A percentile compares a stretch with the other conserved stretches of the same genome.
phyloP scores from a whole-genome alignment of 1,140 invertebrate genomes.

The Ceratina australensis region DNA sequence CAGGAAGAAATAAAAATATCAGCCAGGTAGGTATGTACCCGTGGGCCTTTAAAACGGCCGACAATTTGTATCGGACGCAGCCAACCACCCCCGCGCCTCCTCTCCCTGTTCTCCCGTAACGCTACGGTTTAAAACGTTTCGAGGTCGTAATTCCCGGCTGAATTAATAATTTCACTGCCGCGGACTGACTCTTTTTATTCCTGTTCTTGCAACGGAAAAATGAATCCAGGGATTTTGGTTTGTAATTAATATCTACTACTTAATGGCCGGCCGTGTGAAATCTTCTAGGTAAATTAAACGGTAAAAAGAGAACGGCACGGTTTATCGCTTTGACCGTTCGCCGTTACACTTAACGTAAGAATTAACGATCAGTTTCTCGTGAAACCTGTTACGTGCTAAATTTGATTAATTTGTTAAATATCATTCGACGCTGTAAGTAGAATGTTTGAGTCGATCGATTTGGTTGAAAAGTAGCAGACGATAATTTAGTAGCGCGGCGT shows the following conservation, averaged over 20 bases:
- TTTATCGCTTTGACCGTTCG: neutral
- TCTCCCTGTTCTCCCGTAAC: too few relatives aligned
- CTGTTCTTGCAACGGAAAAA: slow-evolving; percentile 17
- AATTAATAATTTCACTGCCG: slow-evolving; percentile 38
- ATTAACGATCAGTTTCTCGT: too few relatives aligned
- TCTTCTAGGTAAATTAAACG: slow-evolving; percentile 4
- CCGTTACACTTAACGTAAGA: neutral
- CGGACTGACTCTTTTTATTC: slow-evolving; percentile 2
- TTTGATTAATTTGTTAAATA: too few relatives aligned
- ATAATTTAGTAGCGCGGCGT: neutral
- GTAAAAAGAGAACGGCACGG: neutral
- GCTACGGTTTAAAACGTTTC: slow-evolving; percentile 25
- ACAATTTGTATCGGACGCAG: slow-evolving; percentile 29
- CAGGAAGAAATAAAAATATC: neutral
- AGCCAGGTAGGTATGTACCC: neutral
- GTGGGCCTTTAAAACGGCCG: slow-evolving; percentile 29
- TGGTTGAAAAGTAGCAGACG: neutral
- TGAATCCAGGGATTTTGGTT: slow-evolving; percentile 26
- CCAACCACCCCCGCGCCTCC: neutral
- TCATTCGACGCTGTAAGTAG: too few relatives aligned
- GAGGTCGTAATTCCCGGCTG: slow-evolving; percentile 29
- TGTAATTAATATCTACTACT: slow-evolving; percentile 32
- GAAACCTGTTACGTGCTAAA: too few relatives aligned
- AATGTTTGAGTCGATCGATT: too few relatives aligned
- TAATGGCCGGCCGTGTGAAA: slow-evolving; percentile 5